A percentile compares a stretch with the other conserved stretches of the same genome.
Evolutionary conservation across 2,888 invertebrate genomes (phyloP).

Genomic region (Eupithecia exiguata): DNA sequence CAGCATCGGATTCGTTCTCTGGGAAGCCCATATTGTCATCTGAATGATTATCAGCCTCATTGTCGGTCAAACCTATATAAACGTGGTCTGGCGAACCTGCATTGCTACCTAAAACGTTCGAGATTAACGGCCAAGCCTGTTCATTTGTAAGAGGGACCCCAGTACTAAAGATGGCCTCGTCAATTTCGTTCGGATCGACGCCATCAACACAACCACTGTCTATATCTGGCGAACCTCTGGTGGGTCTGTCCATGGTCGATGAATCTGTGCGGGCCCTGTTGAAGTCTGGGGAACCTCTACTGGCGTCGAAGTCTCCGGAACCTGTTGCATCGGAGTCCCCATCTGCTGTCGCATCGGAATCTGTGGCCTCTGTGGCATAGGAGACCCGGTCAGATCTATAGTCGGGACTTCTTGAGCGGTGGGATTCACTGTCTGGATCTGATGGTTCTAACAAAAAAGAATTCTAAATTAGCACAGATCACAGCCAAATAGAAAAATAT

Average conservation of each 20-base stretch:
- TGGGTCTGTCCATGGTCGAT: constrained; percentile 6
- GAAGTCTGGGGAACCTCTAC: constrained; percentile 3
- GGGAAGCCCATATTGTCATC: not conserved
- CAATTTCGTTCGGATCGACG: not conserved
- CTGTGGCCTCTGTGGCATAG: not conserved
- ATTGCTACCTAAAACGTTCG: constrained; percentile 1
- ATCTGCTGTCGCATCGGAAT: not conserved
- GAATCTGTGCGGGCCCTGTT: constrained; percentile 1
- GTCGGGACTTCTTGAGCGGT: not conserved
- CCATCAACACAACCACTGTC: constrained; percentile 30
- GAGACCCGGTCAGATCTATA: not conserved
- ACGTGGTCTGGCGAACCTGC: not conserved
- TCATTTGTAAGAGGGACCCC: not conserved
- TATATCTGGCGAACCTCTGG: constrained; percentile 22
- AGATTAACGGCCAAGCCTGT: not conserved
- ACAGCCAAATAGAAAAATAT: constrained; percentile 23
- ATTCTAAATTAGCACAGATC: constrained; percentile 18
- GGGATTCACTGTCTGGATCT: constrained; percentile 6
- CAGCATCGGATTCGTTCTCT: not conserved
- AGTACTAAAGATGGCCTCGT: not conserved
- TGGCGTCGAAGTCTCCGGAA: not conserved
- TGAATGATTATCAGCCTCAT: not conserved
- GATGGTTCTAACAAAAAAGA: constrained; percentile 17
- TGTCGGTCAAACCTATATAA: not conserved
- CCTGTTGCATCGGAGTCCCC: not conserved